Evolutionary conservation across 2,888 invertebrate genomes (phyloP), one percentile per base, ranked within the genome.

Genomic region (Mimachlamys varia): DNA sequence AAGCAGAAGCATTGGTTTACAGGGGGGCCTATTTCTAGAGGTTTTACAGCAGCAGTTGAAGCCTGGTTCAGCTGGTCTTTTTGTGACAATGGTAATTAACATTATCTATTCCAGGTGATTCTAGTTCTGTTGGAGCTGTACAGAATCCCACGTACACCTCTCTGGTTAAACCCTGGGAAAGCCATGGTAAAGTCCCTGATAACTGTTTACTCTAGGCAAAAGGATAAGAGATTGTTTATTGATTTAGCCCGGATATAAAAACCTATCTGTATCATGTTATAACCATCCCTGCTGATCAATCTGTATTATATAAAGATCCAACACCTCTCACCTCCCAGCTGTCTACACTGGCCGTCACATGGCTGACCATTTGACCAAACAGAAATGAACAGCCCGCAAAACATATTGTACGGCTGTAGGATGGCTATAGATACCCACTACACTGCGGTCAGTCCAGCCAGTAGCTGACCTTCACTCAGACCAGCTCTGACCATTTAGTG

Each of bases 261-360:
- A 76, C 27, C 76, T 27, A 76, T 76, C 76, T 7, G 22, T 33
- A 76, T 76, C 33, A 27, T 33, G 33, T 76, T 76, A 76, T 27
- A 27, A 27, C 33, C 33, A 76, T 76, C 33, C 76, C 27, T 17
- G 22, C 33, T 12, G 33, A 76, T 76, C 76, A 76, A 76, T 76
- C 76, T 76, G 76, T 12, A 76, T 76, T 76, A 33, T 33, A 7
- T 44, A 53, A 76, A 76, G 33, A 17, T 13, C 33, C n/a, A 27
- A 33, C 27, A 76, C 27, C 27, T 76, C 76, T 76, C 76, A 76
- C 76, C 76, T 76, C 33, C 76, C 76, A 76, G 76, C 76, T 76
- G 76, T 76, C 76, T 76, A 27, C 33, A 76, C 76, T 76, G 76
- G 33, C 76, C 76, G 33, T 76, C 76, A 76, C 76, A 76, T 27